phyloP scores from a whole-genome alignment of 1,140 invertebrate genomes.

The Drosophila quadrilineata region DNA sequence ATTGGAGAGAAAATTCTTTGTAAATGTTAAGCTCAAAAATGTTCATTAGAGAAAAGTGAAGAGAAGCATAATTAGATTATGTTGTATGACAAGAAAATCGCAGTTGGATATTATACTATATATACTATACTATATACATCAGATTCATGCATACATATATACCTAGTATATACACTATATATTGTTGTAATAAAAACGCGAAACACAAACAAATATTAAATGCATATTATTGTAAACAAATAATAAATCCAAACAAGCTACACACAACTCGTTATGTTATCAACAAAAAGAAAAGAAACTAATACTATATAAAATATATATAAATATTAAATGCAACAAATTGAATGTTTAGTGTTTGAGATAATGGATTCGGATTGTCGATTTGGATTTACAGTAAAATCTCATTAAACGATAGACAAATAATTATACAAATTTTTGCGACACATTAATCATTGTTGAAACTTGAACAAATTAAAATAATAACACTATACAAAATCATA shows the following conservation, averaged over 20 bases:
- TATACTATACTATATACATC: slow-evolving; percentile 46
- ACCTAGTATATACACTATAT: slow-evolving; percentile 67
- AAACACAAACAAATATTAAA: slow-evolving; percentile 38
- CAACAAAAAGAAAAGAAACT: slow-evolving; percentile 46
- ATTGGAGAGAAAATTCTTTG: slow-evolving; percentile 61
- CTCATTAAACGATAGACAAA: slow-evolving; percentile 78
- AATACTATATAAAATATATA: slow-evolving; percentile 63
- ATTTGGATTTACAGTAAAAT: slow-evolving; percentile 44
- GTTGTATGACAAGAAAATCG: slow-evolving; percentile 75
- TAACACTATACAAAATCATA: slow-evolving; percentile 20
- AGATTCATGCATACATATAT: slow-evolving; percentile 62
- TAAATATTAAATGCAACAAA: slow-evolving; percentile 34
- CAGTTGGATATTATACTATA: slow-evolving; percentile 75
- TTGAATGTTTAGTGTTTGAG: slow-evolving; percentile 75
- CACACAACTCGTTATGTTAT: slow-evolving; percentile 72
- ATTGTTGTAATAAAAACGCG: slow-evolving; percentile 64
- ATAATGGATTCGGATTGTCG: no score
- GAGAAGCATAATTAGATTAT: slow-evolving; percentile 73
- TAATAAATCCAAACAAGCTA: slow-evolving; percentile 45
- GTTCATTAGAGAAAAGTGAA: slow-evolving; percentile 70
- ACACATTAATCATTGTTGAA: slow-evolving; percentile 60
- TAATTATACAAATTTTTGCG: slow-evolving; percentile 51
- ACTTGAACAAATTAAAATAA: slow-evolving; percentile 57
- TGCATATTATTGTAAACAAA: slow-evolving; percentile 42
- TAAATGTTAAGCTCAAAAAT: slow-evolving; percentile 79